Conservation (phyloP, 2,113 vertebrate genomes). For the Scatophagus argus region DNA sequence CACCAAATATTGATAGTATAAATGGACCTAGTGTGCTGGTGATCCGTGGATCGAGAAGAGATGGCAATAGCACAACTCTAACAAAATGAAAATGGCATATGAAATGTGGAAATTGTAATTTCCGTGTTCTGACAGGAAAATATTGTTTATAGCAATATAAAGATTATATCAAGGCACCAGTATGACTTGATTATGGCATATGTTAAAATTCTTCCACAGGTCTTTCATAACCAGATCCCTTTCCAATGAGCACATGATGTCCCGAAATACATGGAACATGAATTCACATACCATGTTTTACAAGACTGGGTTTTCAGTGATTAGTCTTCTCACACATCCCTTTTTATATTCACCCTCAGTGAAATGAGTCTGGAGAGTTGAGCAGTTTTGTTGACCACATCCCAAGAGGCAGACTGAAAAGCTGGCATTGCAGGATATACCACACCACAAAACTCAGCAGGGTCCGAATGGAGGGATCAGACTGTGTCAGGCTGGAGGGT, state of each 20-base stretch:
- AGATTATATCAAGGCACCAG: slow-evolving; percentile 61
- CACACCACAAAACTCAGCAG: slow-evolving; percentile 45
- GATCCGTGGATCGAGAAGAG: slow-evolving; percentile 60
- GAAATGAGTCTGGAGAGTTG: slow-evolving; percentile 52
- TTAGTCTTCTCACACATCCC: slow-evolving; percentile 69
- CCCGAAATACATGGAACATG: slow-evolving; percentile 61
- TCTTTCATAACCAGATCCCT: slow-evolving; percentile 68
- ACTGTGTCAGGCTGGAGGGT: slow-evolving; percentile 43
- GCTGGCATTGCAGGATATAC: slow-evolving; percentile 37
- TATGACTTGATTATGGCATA: slow-evolving; percentile 54
- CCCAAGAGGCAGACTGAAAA: slow-evolving; percentile 59
- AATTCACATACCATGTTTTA: slow-evolving; percentile 65
- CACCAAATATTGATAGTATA: slow-evolving; percentile 64
- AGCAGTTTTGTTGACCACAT: slow-evolving; percentile 69
- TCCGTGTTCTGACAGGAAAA: slow-evolving; percentile 57
- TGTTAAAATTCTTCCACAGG: slow-evolving; percentile 53
- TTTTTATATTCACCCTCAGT: slow-evolving; percentile 59
- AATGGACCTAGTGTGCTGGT: slow-evolving; percentile 41
- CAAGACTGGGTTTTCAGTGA: slow-evolving; percentile 64
- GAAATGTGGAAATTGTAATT: slow-evolving; percentile 47
- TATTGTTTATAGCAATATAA: slow-evolving; percentile 65
- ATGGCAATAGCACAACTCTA: slow-evolving; percentile 40
- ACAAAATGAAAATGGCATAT: slow-evolving; percentile 33
- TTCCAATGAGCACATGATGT: slow-evolving; percentile 53
- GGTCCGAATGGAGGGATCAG: slow-evolving; percentile 44